A percentile compares a stretch with the other conserved stretches of the same genome.
phyloP scores from a whole-genome alignment of 2,797 vertebrate species.

The Pseudotriccus pelzelni region DNA sequence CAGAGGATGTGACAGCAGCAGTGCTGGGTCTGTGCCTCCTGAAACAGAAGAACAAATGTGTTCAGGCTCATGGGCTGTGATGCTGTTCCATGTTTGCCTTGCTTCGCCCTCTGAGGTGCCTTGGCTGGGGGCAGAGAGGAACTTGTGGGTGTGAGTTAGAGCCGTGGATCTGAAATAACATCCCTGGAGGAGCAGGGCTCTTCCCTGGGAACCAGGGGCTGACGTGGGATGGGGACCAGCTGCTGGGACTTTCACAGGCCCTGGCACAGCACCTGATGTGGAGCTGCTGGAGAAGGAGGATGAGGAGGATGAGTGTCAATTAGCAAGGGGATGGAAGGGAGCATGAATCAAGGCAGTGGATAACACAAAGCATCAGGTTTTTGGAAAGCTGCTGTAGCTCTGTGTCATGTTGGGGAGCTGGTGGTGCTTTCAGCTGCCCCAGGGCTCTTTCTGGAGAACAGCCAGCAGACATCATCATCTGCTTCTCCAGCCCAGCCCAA shows the following conservation, averaged over 20 bases:
- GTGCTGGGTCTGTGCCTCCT: not conserved
- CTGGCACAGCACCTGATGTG: rapidly evolving
- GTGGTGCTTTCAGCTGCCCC: not conserved
- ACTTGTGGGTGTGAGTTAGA: rapidly evolving
- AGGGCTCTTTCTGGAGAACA: rapidly evolving
- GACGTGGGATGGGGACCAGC: no score
- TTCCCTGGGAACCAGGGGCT: not conserved
- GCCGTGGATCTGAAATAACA: not conserved
- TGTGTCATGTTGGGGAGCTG: not conserved
- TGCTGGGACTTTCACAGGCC: not conserved
- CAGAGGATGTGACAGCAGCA: rapidly evolving
- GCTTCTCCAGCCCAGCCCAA: not conserved
- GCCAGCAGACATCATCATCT: not conserved
- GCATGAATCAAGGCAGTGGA: not conserved
- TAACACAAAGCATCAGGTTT: not conserved
- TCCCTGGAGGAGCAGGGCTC: not conserved
- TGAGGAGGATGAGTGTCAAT: not conserved
- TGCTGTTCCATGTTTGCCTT: no score
- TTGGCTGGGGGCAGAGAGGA: not conserved
- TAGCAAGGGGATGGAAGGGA: not conserved
- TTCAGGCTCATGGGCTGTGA: not conserved
- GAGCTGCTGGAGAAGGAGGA: not conserved
- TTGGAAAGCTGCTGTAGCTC: not conserved
- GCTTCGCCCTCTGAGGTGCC: rapidly evolving
- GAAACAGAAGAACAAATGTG: rapidly evolving